Base-by-base conservation (phyloP, 1,140 invertebrate species). In the Philaenus spumarius region DNA sequence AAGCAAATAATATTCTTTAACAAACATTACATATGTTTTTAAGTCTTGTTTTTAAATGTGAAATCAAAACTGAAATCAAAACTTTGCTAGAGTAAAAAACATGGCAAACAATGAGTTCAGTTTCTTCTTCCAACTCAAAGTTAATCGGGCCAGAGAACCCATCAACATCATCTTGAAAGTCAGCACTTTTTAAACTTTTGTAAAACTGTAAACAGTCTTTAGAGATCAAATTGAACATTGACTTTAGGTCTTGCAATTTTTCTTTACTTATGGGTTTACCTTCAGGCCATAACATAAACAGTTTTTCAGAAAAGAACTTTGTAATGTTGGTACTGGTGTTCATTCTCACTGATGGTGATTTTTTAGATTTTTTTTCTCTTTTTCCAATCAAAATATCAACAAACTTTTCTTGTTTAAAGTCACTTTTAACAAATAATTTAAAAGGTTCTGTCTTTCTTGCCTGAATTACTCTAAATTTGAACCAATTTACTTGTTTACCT, bases 301-400 rank as follows among this genome's bases (percentile, higher is more conserved):
- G 34, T 26, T 52, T 30, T 30, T 5, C 50, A 26, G 23, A 26
- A 15, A 20, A 52, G 50, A 30, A n/a, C n/a, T 26, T 15, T 20
- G 14, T 52, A 35, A 6, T 45, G 9, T 6, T 20, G n/a, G 14
- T 52, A n/a, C 24, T 35, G n/a, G 50, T 3, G 2, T n/a, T 2
- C 34, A 26, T 52, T 26, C 15, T 52, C 7, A 4, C 2, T 30
- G 26, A 14, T 2, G 5, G 4, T 11, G n/a, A 1, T 55, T 30
- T 26, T 55, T 24, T n/a, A 55, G 19, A 2, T 35, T 34, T 23
- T 37, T n/a, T 60, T 60, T 47, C 42, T 35, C n/a, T n/a, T n/a
- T n/a, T n/a, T n/a, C n/a, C n/a, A 60, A 60, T 60, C 40, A 55
- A 55, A 1, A 60, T 60, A 24, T 60, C 52, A 2, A 55, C 19